Base-by-base conservation (phyloP, 2,888 invertebrate species). In the Diabrotica balteata region DNA sequence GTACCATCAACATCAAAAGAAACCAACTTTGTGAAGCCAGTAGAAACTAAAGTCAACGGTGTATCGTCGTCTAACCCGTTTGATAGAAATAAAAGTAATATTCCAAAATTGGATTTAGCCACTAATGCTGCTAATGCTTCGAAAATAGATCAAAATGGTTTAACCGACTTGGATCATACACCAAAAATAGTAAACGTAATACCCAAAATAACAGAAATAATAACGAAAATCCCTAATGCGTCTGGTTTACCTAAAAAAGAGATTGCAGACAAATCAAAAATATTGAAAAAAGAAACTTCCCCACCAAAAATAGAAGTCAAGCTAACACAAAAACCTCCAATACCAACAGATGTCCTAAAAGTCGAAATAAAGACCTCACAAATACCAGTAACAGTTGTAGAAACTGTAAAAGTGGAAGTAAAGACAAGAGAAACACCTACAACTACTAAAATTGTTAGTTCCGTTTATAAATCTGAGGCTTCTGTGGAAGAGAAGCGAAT, bases 131-230 rank as follows among this genome's bases (percentile, higher is more conserved):
- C 68, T 63, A 62, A 69, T 67, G 53, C 45, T 32, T 32, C 32
- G 4, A 32, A 59, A 51, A 59, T 10, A 59, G 51, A 44, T 51
- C 32, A 32, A 32, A 32, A 32, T 32, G 32, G 32, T 32, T 32
- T 32, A 32, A 32, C 32, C 32, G 32, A 32, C 32, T 32, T 32
- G 32, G 65, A 73, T 61, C 75, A 73, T 22, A 62, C 72, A 8
- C 80, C 80, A 8, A 80, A 79, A 74, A 77, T 80, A 9, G 77
- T 80, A 7, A 73, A 78, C 32, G 79, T 79, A 8, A 79, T 80
- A 50, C 80, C 79, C 44, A 80, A 80, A 74, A 52, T 72, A 1
- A 59, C 72, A 7, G 78, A 79, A 55, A 32, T 53, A 22, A 42
- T 59, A 17, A 55, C 55, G 7, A 73, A 72, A 52, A 58, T 55